Evolutionary conservation across 2,888 invertebrate species (phyloP).

Genomic region (Tanaodytes sp.): DNA sequence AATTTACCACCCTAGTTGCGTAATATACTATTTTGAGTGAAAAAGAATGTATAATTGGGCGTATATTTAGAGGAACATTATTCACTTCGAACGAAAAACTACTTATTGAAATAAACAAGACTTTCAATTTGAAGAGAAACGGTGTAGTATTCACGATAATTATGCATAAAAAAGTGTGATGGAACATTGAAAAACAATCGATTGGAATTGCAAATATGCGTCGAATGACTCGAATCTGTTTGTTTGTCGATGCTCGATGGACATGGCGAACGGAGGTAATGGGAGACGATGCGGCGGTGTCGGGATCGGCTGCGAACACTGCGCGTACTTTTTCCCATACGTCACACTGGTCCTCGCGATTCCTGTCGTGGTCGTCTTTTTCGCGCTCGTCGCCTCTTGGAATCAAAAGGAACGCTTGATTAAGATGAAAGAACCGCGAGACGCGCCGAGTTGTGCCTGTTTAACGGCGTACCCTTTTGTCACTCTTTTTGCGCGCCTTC

Average conservation of each 20-base stretch:
- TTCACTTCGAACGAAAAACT: too few relatives aligned
- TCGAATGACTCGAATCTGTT: too few relatives aligned
- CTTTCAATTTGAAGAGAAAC: too few relatives aligned
- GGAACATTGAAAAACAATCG: too few relatives aligned
- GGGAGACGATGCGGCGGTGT: conserved; percentile 45
- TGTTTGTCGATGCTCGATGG: conserved; percentile 41
- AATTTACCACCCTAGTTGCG: too few relatives aligned
- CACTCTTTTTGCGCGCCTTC: conserved; percentile 36
- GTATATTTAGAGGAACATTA: too few relatives aligned
- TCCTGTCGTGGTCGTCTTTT: conserved; percentile 24
- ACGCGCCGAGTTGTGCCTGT: conserved; percentile 40
- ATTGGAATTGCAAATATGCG: too few relatives aligned
- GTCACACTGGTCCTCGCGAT: conserved; percentile 7
- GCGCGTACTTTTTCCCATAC: conserved; percentile 7
- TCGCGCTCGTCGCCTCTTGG: conserved; percentile 42
- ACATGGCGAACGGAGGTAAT: conserved; percentile 46
- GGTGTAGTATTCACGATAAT: too few relatives aligned
- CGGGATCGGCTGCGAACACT: conserved; percentile 35
- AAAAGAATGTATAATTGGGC: too few relatives aligned
- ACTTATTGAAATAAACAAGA: too few relatives aligned
- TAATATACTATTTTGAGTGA: background rate
- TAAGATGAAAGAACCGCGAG: conserved; percentile 50
- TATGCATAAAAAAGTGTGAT: too few relatives aligned
- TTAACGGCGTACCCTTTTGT: conserved; percentile 40
- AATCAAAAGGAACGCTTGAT: conserved; percentile 47